Base-by-base conservation (phyloP, 2,888 invertebrate genomes). In the Lysandra bellargus region DNA sequence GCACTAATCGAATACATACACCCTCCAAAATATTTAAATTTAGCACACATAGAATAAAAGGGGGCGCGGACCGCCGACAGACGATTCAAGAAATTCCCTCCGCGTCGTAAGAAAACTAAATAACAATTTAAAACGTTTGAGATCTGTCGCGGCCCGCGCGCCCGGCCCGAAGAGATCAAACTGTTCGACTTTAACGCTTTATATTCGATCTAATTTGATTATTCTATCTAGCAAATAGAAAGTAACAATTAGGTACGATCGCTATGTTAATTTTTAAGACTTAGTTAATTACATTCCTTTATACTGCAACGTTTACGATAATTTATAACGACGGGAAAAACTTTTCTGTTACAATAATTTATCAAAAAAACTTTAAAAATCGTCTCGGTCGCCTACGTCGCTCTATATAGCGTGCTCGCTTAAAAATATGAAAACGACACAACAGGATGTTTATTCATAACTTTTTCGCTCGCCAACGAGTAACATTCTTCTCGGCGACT, bases 221-320 rank as follows among this genome's bases (percentile, higher is more conserved):
- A 93, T 92, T 93, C 94, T 94, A 94, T 94, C 93, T 94, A 94
- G 93, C 92, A 92, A 93, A 92, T 93, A 94, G 92, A 94, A 93
- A 92, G 90, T 93, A 94, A 94, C 93, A 94, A 92, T 92, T 93
- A 93, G 92, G 93, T 93, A 93, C 90, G 90, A 89, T 90, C 91
- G 90, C 90, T 91, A 90, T 91, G 88, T 90, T 91, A 57, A 53
- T 76, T 86, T 90, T 87, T 87, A 87, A 88, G 87, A 89, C 87
- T 88, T 90, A 87, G 84, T 88, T 89, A 88, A 87, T 87, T 90
- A 90, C 90, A 90, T 88, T 90, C 88, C 88, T 90, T 88, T 91
- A 91, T 85, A 91, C 88, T 91, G 91, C 88, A 88, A 88, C 90
- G 88, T 89, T 90, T 91, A 91, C 91, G 91, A 89, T 91, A 89